These are phyloP conservation scores for Notiomystis cincta DNA, from an alignment of 2,113 vertebrate species.

Conservation along the genomic window DNA sequence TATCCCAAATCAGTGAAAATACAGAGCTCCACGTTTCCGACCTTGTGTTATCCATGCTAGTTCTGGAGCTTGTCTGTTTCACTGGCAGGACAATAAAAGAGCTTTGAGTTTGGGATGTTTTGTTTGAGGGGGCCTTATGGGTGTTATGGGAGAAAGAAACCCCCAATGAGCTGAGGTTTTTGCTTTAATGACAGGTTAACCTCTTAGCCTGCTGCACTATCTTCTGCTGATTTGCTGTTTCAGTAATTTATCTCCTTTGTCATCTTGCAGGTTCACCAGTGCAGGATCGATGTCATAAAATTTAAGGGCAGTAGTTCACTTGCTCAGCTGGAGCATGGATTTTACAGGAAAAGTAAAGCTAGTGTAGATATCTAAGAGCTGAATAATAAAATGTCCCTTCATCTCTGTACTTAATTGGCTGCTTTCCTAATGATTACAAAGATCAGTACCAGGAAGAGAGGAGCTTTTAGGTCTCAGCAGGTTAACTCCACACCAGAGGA, in stretches of 20 bases:
- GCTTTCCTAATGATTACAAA: conserved; percentile 23
- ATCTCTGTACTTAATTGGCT: conserved; percentile 32
- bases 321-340: background rate
- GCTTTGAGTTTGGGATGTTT: background rate
- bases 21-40: background rate
- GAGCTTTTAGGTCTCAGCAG: conserved; percentile 47
- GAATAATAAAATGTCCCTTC: conserved; percentile 16
- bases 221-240: background rate
- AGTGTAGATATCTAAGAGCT: background rate
- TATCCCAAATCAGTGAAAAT: background rate
- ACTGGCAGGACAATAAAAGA: background rate
- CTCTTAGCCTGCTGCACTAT: background rate
- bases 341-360: conserved; percentile 1
- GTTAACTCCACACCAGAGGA: conserved; percentile 37
- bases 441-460: conserved; percentile 34
- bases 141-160: rapidly evolving
- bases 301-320: conserved; percentile 8
- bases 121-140: background rate
- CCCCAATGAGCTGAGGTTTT: too few species aligned
- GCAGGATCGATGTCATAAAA: background rate
- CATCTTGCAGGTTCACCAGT: background rate
- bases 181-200: background rate
- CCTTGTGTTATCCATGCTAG: background rate
- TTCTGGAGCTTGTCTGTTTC: background rate
- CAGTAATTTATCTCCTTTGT: background rate